phyloP scores from a whole-genome alignment of 2,888 invertebrate species.

The Thysanoteuthis rhombus region DNA sequence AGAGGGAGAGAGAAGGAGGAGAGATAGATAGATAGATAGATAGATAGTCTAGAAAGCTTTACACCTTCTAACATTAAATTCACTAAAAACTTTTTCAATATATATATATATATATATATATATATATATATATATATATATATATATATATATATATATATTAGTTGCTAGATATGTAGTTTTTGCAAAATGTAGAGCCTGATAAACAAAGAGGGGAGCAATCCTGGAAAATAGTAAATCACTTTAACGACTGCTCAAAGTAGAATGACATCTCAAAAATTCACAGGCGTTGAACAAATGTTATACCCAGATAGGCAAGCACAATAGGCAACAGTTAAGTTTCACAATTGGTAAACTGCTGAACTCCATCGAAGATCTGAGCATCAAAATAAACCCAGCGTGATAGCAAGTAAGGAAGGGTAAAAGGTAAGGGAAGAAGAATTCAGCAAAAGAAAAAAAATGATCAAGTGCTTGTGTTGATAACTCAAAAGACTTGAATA shows the following conservation, averaged over 20 bases:
- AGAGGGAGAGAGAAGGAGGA: too few relatives aligned
- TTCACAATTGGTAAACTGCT: neutral
- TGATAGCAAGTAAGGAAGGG: neutral
- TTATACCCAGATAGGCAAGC: neutral
- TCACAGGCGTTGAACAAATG: neutral
- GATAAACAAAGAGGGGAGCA: neutral
- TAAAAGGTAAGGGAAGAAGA: neutral
- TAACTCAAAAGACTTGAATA: neutral
- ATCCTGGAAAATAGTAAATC: neutral
- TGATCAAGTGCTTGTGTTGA: neutral
- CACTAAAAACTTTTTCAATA: too few relatives aligned
- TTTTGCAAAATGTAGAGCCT: neutral
- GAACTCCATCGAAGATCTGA: neutral
- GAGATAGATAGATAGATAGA: too few relatives aligned
- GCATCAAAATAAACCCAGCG: neutral
- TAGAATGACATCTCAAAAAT: neutral
- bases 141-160: too few relatives aligned
- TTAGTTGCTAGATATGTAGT: neutral
- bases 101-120: too few relatives aligned
- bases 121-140: too few relatives aligned
- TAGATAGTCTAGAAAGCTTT: too few relatives aligned
- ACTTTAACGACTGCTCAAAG: neutral
- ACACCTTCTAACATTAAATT: too few relatives aligned
- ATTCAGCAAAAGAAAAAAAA: neutral
- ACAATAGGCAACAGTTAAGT: neutral